These are phyloP conservation scores for Crocodylus rhombifer DNA, from an alignment of 2,797 vertebrate genomes.

Conservation along the genomic window DNA sequence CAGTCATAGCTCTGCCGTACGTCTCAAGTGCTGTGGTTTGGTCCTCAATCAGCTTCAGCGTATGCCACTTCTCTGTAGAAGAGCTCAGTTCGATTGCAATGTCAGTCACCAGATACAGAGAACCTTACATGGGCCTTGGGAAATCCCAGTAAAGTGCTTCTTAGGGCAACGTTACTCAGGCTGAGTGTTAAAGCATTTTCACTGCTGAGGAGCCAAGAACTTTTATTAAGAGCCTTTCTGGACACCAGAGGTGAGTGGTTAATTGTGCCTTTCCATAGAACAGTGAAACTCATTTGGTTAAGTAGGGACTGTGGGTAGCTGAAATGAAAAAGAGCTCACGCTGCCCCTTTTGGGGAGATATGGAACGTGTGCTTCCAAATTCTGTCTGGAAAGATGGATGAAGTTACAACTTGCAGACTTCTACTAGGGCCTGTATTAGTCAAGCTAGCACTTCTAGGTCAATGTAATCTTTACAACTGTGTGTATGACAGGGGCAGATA, in stretches of 20 bases:
- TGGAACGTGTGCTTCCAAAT: background rate
- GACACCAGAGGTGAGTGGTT: background rate
- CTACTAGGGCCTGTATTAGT: background rate
- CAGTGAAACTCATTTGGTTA: background rate
- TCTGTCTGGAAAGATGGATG: background rate
- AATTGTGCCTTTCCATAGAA: background rate
- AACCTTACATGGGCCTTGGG: rapidly evolving
- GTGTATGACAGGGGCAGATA: background rate
- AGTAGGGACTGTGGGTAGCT: background rate
- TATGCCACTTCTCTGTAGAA: no score
- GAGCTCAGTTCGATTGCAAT: no score
- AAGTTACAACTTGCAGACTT: background rate
- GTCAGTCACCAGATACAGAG: background rate
- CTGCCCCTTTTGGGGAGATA: background rate
- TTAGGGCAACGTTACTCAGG: background rate
- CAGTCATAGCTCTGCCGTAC: no score
- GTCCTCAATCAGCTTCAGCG: no score
- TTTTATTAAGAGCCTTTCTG: background rate
- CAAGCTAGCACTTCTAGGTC: background rate
- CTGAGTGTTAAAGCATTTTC: background rate
- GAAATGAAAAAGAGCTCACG: background rate
- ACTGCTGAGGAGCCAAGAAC: background rate
- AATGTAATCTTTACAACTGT: background rate
- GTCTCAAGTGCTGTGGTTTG: no score
- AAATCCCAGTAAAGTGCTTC: background rate